Base-by-base conservation (phyloP, 1,140 invertebrate species). In the Calycopis cecrops region DNA sequence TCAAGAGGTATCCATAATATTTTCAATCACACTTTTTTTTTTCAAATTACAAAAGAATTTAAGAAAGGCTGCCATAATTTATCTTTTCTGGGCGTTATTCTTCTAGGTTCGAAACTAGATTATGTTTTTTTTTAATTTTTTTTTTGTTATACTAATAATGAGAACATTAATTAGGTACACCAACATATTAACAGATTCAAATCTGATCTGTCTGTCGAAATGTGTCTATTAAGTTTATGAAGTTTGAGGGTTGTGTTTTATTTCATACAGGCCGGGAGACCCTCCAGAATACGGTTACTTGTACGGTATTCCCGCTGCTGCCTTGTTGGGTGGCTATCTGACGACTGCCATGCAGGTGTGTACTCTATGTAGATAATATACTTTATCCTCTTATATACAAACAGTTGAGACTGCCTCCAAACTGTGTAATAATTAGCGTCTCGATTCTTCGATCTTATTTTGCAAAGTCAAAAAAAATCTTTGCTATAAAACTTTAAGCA, bases 231-330 rank as follows among this genome's bases (percentile, higher is more conserved):
- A n/a, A n/a, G n/a, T n/a, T n/a, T n/a, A n/a, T n/a, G n/a, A n/a
- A n/a, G n/a, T n/a, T n/a, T 2, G 21, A 28, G 21, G 6, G 14
- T 55, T 58, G 28, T 48, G 34, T 40, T 47, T n/a, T 33, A 37
- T 17, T 49, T 60, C 49, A 49, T 65, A 52, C 38, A 91, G 92
- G 78, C 88, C 92, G 70, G 92, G 89, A 63, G 96, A 97, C 83
- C 95, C 96, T 42, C 93, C 94, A 66, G 96, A 97, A 87, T 94
- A 96, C 79, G 96, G 95, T 65, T 92, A 91, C 56, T 78, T 98
- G 40, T 97, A 96, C 81, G 91, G 80, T 12, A 93, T 97, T 51
- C 96, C 96, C 7, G 92, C 92, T 8, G 90, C 90, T 14, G 90
- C 90, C 10, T 92, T 97, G 62, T 76, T 97, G 1, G 95, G 92